Percentiles rank a stretch among this genome's conserved stretches.
These are phyloP conservation scores for Bombus picipes DNA, from an alignment of 1,140 invertebrate genomes.

Conservation along the genomic window DNA sequence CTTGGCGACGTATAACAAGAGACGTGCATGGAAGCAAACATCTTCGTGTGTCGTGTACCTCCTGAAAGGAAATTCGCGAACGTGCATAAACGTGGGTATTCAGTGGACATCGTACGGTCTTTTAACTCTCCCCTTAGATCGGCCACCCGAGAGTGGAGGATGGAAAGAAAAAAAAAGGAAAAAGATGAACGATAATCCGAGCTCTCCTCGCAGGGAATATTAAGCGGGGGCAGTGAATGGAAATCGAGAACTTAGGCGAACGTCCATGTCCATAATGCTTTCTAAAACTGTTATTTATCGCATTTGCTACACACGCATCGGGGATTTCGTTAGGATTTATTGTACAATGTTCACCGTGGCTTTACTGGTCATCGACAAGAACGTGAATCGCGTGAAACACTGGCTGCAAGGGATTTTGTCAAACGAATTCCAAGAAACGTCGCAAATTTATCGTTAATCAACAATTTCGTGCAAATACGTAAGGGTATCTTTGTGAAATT, in stretches of 20 bases:
- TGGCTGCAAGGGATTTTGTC: not conserved
- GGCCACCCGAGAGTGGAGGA: not conserved
- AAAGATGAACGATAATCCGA: constrained; percentile 34
- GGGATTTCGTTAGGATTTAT: constrained; percentile 16
- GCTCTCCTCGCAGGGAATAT: constrained; percentile 20
- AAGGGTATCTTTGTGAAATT: not conserved
- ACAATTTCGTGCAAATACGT: not conserved
- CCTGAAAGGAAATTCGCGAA: constrained; percentile 6
- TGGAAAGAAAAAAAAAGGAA: not conserved
- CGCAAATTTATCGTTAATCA: not conserved
- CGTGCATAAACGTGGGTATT: constrained; percentile 4
- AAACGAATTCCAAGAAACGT: not conserved
- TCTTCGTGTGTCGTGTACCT: not conserved
- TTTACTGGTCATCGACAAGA: not conserved
- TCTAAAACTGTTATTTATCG: constrained; percentile 38
- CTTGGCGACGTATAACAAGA: not conserved
- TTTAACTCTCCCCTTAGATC: not conserved
- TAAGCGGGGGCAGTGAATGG: constrained; percentile 26
- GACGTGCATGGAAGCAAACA: constrained; percentile 28
- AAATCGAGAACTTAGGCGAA: constrained; percentile 13
- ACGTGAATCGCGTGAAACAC: not conserved
- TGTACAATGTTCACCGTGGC: not conserved
- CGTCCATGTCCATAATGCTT: constrained; percentile 24
- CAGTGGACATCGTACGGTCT: not conserved
- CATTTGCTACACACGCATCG: constrained; percentile 6